Evolutionary conservation across 1,140 invertebrate species (phyloP).

Genomic region (Dendrolimus kikuchii): DNA sequence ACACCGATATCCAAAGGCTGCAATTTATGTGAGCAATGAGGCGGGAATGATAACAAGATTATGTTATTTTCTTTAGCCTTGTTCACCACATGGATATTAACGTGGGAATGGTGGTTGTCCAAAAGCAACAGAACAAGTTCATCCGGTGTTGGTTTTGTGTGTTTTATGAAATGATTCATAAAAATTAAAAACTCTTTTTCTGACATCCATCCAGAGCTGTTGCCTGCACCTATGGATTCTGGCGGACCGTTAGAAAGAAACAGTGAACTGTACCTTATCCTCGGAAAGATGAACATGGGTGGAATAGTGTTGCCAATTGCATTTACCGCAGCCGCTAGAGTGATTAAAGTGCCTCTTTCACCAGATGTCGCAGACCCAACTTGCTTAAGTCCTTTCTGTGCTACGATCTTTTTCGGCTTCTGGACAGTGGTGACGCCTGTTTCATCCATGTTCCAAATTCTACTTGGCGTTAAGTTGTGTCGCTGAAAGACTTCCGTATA

Average conservation of each 20-base stretch:
- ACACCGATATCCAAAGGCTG: conserved; percentile 20
- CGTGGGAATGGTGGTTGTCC: conserved; percentile 48
- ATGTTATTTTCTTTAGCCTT: conserved; percentile 29
- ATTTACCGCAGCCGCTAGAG: conserved; percentile 31
- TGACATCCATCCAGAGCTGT: conserved; percentile 32
- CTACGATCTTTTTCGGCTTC: conserved; percentile 31
- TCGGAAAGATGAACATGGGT: conserved; percentile 46
- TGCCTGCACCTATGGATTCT: conserved; percentile 29
- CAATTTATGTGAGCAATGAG: conserved; percentile 17
- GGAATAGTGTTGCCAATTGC: conserved; percentile 35
- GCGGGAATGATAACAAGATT: conserved; percentile 40
- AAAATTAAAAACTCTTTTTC: conserved; percentile 28
- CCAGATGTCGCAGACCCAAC: conserved; percentile 29
- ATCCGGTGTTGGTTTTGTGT: conserved; percentile 19
- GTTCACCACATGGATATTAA: conserved; percentile 35
- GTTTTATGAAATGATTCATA: conserved; percentile 29
- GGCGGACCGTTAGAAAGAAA: conserved; percentile 27
- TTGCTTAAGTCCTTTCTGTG: conserved; percentile 26
- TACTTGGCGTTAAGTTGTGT: conserved; percentile 15
- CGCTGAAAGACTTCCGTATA: conserved; percentile 11
- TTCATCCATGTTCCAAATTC: conserved; percentile 41
- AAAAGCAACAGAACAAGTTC: conserved; percentile 38
- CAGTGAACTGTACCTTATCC: conserved; percentile 27
- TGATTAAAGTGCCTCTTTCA: conserved; percentile 38
- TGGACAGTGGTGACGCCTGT: conserved; percentile 36